Conservation (phyloP, 2,888 invertebrate genomes). For the Lasius platythorax region DNA sequence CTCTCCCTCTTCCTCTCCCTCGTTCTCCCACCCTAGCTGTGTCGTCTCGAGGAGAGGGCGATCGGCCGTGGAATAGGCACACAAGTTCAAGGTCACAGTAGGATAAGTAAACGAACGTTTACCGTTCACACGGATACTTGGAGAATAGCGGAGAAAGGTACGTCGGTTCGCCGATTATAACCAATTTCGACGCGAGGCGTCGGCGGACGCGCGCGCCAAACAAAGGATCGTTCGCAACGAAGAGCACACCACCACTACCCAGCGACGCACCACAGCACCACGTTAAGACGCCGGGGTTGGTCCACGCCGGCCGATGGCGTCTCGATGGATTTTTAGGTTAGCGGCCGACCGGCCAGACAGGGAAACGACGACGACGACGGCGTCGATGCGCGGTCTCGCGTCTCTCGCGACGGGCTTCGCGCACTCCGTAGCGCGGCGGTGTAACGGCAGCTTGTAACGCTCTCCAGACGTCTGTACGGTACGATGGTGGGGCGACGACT, state of each 20-base stretch:
- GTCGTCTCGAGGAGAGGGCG: slow-evolving; percentile 63
- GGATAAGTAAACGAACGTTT: background rate
- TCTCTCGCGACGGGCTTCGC: slow-evolving; percentile 68
- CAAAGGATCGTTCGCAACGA: background rate
- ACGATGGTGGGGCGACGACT: slow-evolving; percentile 54
- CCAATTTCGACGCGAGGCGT: background rate
- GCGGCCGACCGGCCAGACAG: slow-evolving; percentile 57
- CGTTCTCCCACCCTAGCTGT: slow-evolving; percentile 44
- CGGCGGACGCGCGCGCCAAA: background rate
- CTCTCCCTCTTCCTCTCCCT: slow-evolving; percentile 1
- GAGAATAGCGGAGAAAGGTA: too few relatives aligned
- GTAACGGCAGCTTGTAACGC: slow-evolving; percentile 59
- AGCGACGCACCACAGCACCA: background rate
- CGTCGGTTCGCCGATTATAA: too few relatives aligned
- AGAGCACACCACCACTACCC: background rate
- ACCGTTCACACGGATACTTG: background rate
- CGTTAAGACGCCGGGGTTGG: background rate
- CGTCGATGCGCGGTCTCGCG: slow-evolving; percentile 69
- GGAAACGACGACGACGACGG: slow-evolving; percentile 57
- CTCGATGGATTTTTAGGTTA: slow-evolving; percentile 64
- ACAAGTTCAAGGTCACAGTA: slow-evolving; percentile 75
- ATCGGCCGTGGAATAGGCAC: slow-evolving; percentile 46
- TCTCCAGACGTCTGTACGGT: slow-evolving; percentile 47
- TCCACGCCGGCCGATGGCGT: background rate
- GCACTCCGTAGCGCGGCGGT: slow-evolving; percentile 65